A percentile compares a stretch with the other conserved stretches of the same genome.
Evolutionary conservation across 2,113 vertebrate species (phyloP).

Genomic region (Cepphus grylle): DNA sequence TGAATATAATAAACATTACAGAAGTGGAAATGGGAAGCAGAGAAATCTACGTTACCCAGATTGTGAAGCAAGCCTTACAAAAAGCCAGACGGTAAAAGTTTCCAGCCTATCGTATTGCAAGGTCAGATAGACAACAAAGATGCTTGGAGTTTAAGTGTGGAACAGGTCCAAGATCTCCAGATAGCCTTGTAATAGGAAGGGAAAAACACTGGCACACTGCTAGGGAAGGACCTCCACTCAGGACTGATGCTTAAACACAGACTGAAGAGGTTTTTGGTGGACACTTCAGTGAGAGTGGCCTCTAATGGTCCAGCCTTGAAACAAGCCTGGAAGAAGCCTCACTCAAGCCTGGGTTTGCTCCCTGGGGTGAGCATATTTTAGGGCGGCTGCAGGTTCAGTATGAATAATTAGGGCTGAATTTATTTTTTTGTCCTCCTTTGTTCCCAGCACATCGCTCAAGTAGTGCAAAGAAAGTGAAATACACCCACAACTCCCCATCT

Average conservation of each 20-base stretch:
- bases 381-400: background rate
- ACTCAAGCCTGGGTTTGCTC: background rate
- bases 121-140: slow-evolving; percentile 28
- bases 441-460: background rate
- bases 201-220: background rate
- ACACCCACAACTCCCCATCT: slow-evolving; percentile 10
- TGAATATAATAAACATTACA: slow-evolving; percentile 1
- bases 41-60: background rate
- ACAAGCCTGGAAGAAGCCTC: background rate
- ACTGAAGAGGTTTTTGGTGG: background rate
- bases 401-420: slow-evolving; percentile 10
- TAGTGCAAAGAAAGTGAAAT: slow-evolving; percentile 24
- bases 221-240: background rate
- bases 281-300: background rate
- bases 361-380: background rate
- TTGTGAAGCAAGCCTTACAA: slow-evolving; percentile 13
- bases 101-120: slow-evolving; percentile 12
- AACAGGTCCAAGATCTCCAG: slow-evolving; percentile 35
- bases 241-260: background rate
- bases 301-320: background rate
- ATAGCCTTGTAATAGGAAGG: background rate
- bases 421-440: background rate
- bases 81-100: slow-evolving; percentile 9
- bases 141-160: slow-evolving; percentile 4
- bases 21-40: slow-evolving; percentile 25